A percentile compares a stretch with the other conserved stretches of the same genome.
These are phyloP conservation scores for Tachina grossa DNA, from an alignment of 2,888 invertebrate species.

Conservation along the genomic window DNA sequence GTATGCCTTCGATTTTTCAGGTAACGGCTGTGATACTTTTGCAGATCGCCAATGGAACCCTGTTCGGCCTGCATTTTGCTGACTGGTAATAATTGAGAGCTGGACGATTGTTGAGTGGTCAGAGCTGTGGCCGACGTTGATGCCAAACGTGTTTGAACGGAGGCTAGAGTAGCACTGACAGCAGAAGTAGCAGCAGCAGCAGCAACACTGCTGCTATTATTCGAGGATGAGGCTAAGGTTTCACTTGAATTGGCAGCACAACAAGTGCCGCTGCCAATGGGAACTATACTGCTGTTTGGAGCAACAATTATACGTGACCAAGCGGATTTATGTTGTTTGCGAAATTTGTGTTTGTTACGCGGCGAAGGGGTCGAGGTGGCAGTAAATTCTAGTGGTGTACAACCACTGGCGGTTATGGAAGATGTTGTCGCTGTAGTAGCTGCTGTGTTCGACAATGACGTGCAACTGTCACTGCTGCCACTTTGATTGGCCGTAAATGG, in stretches of 20 bases:
- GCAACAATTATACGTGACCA: conserved; percentile 81
- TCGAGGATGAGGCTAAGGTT: conserved; percentile 74
- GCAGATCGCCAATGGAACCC: conserved; percentile 94
- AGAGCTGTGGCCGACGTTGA: conserved; percentile 79
- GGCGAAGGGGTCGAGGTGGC: conserved; percentile 81
- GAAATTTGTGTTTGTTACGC: conserved; percentile 81
- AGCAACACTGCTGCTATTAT: conserved; percentile 73
- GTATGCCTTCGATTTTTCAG: conserved; percentile 94
- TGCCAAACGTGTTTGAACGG: conserved; percentile 75
- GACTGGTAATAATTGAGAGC: conserved; percentile 83
- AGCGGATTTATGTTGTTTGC: conserved; percentile 81
- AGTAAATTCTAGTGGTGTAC: conserved; percentile 64
- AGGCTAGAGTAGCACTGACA: conserved; percentile 69
- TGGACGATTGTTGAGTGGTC: conserved; percentile 79
- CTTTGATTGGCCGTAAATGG: conserved; percentile 73
- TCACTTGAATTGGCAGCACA: conserved; percentile 77
- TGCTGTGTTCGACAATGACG: conserved; percentile 73
- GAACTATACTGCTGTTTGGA: conserved; percentile 75
- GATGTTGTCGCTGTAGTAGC: conserved; percentile 61
- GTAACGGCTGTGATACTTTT: conserved; percentile 93
- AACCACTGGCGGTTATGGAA: conserved; percentile 64
- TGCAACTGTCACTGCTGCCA: conserved; percentile 79
- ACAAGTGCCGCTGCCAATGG: conserved; percentile 68
- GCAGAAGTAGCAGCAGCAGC: conserved; percentile 61
- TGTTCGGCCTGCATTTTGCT: conserved; percentile 96